Base-by-base conservation (phyloP, 2,797 vertebrate species). In the Perdix hodgsoniae region DNA sequence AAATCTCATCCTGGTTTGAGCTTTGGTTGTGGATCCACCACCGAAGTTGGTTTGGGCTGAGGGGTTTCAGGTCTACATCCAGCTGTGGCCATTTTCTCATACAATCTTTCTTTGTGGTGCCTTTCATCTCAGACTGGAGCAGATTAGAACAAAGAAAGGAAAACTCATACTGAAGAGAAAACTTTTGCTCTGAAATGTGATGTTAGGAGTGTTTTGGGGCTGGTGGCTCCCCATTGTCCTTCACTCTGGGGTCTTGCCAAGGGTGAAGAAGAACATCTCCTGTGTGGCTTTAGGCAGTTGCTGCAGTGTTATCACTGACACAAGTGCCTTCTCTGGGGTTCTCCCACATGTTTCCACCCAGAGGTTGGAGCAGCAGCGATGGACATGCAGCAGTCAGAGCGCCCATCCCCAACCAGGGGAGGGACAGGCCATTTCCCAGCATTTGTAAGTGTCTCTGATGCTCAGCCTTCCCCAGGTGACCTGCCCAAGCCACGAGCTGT, bases 271-370 rank as follows among this genome's bases (percentile, higher is more conserved):
- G 66, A 37, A 5, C 9, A 18, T 59, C 1, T 49, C 47, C 47
- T 1, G 23, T 2, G 1, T 18, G 42, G 11, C 29, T 44, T 69
- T 37, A 87, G 42, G 72, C 39, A 27, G 66, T 21, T 12, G 50
- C 63, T 50, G 39, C 31, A 72, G 42, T 1, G 87, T 77, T 83
- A 73, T 18, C 1, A 0, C 59, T 4, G 59, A 75, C 85, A 47
- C 85, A 94, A 93, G 94, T 96, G 95, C 94, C 95, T 96, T 95
- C 92, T 54, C 71, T 60, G 87, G 87, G 69, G 61, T 17, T 72
- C 33, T 67, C 79, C 17, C 2, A 3, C 13, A 64, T 10, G 2
- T 5, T 4, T 61, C 74, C 6, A 0, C 78, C 9, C 2, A 12
- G 63, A 7, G 70, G 33, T 3, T 31, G 39, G 39, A 64, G 61